Percentiles rank a stretch among this genome's conserved stretches.
phyloP scores from a whole-genome alignment of 2,113 vertebrate genomes.

The Ceyx melanurus region DNA sequence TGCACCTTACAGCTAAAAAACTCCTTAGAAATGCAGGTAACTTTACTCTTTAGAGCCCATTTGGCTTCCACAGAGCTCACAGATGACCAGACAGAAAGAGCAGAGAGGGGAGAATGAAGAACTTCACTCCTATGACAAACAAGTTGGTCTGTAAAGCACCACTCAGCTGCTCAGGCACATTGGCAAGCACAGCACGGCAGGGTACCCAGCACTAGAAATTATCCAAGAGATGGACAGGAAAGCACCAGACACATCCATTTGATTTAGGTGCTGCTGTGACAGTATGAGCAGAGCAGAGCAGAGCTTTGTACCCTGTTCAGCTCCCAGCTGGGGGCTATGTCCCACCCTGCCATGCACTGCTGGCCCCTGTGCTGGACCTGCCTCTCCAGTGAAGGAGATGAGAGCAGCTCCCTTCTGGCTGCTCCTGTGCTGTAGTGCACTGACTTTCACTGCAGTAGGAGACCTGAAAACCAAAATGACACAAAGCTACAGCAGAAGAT shows the following conservation, averaged over 20 bases:
- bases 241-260: background rate
- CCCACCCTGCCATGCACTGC: background rate
- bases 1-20: background rate
- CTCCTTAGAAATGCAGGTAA: background rate
- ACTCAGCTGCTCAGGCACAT: background rate
- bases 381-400: background rate
- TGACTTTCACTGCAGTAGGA: background rate
- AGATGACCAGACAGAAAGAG: background rate
- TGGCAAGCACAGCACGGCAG: background rate
- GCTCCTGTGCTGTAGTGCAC: background rate
- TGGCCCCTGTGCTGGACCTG: background rate
- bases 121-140: background rate
- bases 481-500: background rate
- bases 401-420: background rate
- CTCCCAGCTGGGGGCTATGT: background rate
- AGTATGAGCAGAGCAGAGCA: background rate
- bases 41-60: background rate
- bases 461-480: background rate
- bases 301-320: rapidly evolving
- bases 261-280: background rate
- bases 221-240: background rate
- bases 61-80: background rate
- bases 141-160: background rate
- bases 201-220: background rate
- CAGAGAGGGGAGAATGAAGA: background rate